Base-by-base conservation (phyloP, 2,797 vertebrate species). In the Heterohyrax brucei region DNA sequence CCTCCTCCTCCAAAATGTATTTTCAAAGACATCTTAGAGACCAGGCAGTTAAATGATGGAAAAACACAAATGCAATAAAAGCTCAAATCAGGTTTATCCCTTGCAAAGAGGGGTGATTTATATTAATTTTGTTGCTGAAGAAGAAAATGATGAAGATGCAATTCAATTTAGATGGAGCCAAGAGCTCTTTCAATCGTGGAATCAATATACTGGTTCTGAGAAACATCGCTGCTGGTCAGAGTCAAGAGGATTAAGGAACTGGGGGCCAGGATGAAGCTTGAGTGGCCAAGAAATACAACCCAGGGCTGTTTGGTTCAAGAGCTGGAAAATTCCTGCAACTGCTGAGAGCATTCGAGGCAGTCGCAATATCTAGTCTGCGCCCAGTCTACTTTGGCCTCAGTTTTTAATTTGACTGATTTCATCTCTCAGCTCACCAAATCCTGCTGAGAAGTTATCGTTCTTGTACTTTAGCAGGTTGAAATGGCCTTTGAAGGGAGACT, bases 201-300 rank as follows among this genome's bases (percentile, higher is more conserved):
- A 62, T 33, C 62, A 0, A 1, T 0, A 0, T 30, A 21, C 22
- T 0, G 33, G 53, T 33, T 62, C 66, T 61, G 59, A n/a, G 66
- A 28, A 79, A 1, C 12, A 16, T 2, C 8, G 3, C 28, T 2
- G 19, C 33, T 8, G 4, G n/a, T 73, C n/a, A 22, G 21, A 28
- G 53, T 73, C 48, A 2, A 3, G 24, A 76, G 73, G 59, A 16
- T 13, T 7, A 44, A 30, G 68, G 68, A 18, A 14, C 16, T 4
- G 5, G 18, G 21, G 21, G 78, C 73, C 61, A 19, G 5, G 77
- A 10, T 13, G 7, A 5, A 64, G 14, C 73, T 8, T 4, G 73
- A 48, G 12, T 8, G 18, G 10, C 76, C 73, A 1, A 44, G 76
- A 61, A 26, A n/a, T 44, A 72, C 46, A 70, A 8, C 48, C 21